A percentile compares a stretch with the other conserved stretches of the same genome.
Conservation (phyloP, 1,140 invertebrate genomes). For the Branchinecta lindahli region DNA sequence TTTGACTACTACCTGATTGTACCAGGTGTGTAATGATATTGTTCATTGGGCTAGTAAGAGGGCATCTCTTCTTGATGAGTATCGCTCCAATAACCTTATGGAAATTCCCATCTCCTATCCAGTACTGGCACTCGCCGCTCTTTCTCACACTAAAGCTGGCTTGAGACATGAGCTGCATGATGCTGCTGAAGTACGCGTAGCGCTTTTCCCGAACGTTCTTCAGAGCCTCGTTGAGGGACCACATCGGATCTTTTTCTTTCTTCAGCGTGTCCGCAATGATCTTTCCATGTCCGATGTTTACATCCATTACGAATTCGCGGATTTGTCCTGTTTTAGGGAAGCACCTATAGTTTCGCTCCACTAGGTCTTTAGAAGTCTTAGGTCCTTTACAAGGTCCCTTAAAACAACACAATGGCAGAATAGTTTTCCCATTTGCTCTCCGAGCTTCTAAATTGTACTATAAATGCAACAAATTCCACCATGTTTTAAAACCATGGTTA, state of each 20-base stretch:
- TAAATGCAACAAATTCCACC: no score
- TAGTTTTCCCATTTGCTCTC: no score
- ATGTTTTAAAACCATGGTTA: no score
- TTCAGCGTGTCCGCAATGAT: neutral
- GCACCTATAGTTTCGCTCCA: neutral
- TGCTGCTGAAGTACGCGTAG: neutral
- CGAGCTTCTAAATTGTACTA: no score
- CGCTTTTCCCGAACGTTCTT: neutral
- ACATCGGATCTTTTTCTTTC: neutral
- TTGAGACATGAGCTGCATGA: neutral
- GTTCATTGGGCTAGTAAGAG: neutral
- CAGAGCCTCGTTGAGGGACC: neutral
- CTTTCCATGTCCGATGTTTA: neutral
- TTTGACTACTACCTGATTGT: neutral
- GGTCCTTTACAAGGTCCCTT: no score
- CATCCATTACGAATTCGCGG: neutral
- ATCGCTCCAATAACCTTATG: neutral
- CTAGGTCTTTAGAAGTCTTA: neutral
- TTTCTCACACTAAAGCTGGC: neutral
- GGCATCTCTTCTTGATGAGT: neutral
- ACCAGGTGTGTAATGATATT: neutral
- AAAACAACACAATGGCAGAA: no score
- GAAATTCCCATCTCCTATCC: neutral
- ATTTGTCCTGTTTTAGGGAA: neutral
- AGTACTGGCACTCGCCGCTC: neutral